These are phyloP conservation scores for Hermatobates lingyangjiaoensis DNA, from an alignment of 1,140 invertebrate species.

Conservation along the genomic window DNA sequence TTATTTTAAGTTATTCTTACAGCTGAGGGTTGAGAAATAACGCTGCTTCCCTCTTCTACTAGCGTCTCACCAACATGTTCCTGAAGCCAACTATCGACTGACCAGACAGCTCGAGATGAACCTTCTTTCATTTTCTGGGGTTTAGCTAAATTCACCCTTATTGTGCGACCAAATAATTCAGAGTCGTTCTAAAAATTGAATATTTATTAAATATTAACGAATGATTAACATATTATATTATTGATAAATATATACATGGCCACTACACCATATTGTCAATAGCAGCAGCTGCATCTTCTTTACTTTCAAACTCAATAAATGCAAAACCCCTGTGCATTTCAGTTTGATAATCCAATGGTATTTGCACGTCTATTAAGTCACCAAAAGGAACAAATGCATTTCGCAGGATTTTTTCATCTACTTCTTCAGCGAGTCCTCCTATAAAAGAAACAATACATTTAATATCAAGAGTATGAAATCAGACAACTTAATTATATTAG, in stretches of 20 bases:
- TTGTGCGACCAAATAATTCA: constrained; percentile 90
- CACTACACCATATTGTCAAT: constrained; percentile 98
- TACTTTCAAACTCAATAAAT: constrained; percentile 92
- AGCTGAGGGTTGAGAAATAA: not conserved
- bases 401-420: constrained; percentile 86
- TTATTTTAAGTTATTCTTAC: not conserved
- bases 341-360: constrained; percentile 94
- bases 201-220: not conserved
- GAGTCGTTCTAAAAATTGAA: constrained; percentile 70
- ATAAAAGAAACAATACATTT: constrained; percentile 6
- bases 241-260: too few relatives aligned
- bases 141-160: constrained; percentile 92
- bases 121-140: constrained; percentile 90
- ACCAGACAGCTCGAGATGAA: constrained; percentile 86
- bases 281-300: constrained; percentile 86
- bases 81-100: constrained; percentile 90
- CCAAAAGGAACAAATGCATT: constrained; percentile 97
- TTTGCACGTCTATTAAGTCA: constrained; percentile 90
- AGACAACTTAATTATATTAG: not conserved
- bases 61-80: constrained; percentile 80
- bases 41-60: constrained; percentile 6
- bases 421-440: constrained; percentile 92
- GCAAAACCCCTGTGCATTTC: constrained; percentile 95
- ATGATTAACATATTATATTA: too few relatives aligned
- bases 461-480: not conserved